These are phyloP conservation scores for Parauchenoglanis punctatus DNA, from an alignment of 2,797 vertebrate genomes.

Conservation along the genomic window DNA sequence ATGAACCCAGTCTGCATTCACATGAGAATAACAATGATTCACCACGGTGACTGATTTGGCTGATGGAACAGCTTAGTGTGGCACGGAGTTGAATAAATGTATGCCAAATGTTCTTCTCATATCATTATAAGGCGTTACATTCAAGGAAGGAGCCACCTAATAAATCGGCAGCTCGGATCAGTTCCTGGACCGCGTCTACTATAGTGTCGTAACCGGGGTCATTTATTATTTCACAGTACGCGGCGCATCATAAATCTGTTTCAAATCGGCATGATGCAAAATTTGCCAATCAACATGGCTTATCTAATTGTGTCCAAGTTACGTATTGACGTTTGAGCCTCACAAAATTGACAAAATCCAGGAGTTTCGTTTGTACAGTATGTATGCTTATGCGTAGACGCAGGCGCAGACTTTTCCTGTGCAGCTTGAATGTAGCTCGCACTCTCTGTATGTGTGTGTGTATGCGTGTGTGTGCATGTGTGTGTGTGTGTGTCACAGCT, in stretches of 20 bases:
- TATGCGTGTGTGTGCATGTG: conserved; percentile 18
- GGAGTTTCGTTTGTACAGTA: neutral
- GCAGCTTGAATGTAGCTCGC: neutral
- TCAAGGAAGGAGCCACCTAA: neutral
- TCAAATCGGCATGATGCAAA: neutral
- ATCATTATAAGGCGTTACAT: neutral
- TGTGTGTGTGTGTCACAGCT: conserved; percentile 42
- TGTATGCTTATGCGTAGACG: neutral
- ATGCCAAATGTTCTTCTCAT: neutral
- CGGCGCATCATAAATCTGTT: neutral
- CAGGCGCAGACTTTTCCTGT: neutral
- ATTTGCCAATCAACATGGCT: neutral
- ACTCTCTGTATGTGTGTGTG: neutral
- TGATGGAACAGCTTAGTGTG: neutral
- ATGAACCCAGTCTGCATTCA: neutral
- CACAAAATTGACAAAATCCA: neutral
- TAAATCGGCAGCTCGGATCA: neutral
- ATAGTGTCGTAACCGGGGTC: neutral
- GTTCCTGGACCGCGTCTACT: neutral
- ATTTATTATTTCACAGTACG: neutral
- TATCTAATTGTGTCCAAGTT: neutral
- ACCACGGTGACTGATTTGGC: neutral
- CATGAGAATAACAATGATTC: neutral
- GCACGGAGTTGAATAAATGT: neutral
- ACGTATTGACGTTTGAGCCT: neutral